Percentiles rank a stretch among this genome's conserved stretches.
These are phyloP conservation scores for Napeogenes sylphis DNA, from an alignment of 2,888 invertebrate genomes.

Conservation along the genomic window DNA sequence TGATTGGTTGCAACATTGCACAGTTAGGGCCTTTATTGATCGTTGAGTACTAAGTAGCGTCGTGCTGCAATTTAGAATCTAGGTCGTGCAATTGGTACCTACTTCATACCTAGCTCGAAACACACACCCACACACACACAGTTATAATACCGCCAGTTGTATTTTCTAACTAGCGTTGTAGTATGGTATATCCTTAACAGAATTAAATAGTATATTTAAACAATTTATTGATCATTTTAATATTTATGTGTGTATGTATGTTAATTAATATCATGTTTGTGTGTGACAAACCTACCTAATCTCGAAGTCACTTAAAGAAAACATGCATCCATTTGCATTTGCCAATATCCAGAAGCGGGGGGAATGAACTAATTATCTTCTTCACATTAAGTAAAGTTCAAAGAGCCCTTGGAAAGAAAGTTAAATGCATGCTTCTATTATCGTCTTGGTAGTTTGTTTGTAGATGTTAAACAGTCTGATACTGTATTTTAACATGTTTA, in stretches of 20 bases:
- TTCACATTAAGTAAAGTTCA: conserved; percentile 28
- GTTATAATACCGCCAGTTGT: too few species aligned
- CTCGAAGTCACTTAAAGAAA: conserved; percentile 30
- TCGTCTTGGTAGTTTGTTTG: too few species aligned
- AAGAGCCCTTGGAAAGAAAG: conserved; percentile 27
- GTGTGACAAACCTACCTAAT: conserved; percentile 30
- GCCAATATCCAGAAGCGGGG: conserved; percentile 30
- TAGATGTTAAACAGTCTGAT: too few species aligned
- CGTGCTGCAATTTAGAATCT: conserved; percentile 41
- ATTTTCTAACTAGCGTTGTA: too few species aligned
- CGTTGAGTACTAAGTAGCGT: conserved; percentile 20
- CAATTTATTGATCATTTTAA: neutral
- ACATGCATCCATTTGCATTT: conserved; percentile 30
- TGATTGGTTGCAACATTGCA: conserved; percentile 9
- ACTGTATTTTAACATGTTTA: too few species aligned
- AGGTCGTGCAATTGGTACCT: conserved; percentile 45
- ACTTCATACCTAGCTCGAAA: neutral
- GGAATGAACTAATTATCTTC: conserved; percentile 32
- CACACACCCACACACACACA: too few species aligned
- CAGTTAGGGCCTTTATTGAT: conserved; percentile 26
- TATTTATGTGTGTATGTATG: conserved; percentile 1
- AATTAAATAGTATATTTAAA: too few species aligned
- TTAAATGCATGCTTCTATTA: too few species aligned
- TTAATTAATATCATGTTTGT: conserved; percentile 24
- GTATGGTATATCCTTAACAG: too few species aligned